phyloP scores from a whole-genome alignment of 2,888 invertebrate genomes.

The Cryptocephalus moraei region DNA sequence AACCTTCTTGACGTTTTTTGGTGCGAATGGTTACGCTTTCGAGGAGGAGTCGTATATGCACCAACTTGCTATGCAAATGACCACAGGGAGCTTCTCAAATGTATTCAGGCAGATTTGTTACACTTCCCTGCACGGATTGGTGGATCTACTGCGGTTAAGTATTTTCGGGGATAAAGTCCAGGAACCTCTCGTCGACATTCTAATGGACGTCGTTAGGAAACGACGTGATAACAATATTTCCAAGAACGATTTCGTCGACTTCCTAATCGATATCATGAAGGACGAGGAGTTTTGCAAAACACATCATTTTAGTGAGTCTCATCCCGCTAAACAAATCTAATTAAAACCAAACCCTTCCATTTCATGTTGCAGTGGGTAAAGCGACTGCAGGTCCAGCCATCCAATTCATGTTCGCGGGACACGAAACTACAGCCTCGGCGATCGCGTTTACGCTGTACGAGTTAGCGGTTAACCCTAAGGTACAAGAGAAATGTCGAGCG shows the following conservation, averaged over 20 bases:
- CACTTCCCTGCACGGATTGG: neutral
- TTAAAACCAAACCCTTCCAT: too few species aligned
- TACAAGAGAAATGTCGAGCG: constrained; percentile 42
- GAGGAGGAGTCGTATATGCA: neutral
- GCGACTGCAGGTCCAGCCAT: constrained; percentile 1
- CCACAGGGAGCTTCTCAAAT: neutral
- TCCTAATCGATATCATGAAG: neutral
- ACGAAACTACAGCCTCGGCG: constrained; percentile 50
- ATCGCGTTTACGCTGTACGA: constrained; percentile 46
- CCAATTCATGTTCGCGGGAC: constrained; percentile 44
- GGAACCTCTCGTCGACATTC: neutral
- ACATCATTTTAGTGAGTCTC: too few species aligned
- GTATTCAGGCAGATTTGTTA: neutral
- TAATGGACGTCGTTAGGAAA: neutral
- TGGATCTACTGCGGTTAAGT: neutral
- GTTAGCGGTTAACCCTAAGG: constrained; percentile 41
- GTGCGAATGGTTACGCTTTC: neutral
- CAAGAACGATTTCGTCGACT: neutral
- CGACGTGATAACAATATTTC: neutral
- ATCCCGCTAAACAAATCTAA: too few species aligned
- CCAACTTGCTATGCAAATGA: too few species aligned
- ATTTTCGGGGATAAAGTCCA: neutral
- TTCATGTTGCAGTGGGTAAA: neutral
- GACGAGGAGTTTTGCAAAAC: too few species aligned
- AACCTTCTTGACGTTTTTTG: neutral